phyloP scores from a whole-genome alignment of 2,113 vertebrate genomes.

The Ondatra zibethicus region DNA sequence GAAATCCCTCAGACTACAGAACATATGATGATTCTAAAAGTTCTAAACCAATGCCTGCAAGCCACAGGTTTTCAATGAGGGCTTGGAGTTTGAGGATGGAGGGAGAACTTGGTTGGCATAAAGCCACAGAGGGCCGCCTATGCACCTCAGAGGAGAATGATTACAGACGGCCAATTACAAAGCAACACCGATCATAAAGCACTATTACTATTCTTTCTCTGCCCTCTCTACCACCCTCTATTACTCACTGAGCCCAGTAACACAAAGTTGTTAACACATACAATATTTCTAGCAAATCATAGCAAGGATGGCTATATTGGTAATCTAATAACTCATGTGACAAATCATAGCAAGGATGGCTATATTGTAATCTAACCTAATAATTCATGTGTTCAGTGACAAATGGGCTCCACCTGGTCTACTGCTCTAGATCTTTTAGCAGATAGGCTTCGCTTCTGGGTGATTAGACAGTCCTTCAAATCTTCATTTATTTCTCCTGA shows the following conservation, averaged over 20 bases:
- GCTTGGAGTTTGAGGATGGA: neutral
- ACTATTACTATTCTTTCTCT: neutral
- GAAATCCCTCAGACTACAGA: neutral
- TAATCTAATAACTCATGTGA: neutral
- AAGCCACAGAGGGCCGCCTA: neutral
- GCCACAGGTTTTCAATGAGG: neutral
- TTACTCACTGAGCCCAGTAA: neutral
- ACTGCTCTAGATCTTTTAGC: neutral
- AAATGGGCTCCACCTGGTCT: neutral
- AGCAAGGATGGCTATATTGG: neutral
- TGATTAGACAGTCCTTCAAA: neutral
- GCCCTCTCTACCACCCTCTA: neutral
- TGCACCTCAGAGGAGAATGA: neutral
- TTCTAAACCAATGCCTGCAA: slow-evolving; percentile 35
- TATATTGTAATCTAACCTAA: neutral
- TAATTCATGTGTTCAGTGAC: neutral
- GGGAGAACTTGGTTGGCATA: neutral
- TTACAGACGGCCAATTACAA: too few species aligned
- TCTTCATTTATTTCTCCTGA: neutral
- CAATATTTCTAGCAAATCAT: neutral
- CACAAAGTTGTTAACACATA: neutral
- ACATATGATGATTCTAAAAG: neutral
- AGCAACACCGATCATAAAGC: neutral
- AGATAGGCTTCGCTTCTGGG: neutral
- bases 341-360: neutral